Conservation (phyloP, 37 sponge, comb jelly and placozoan genomes). For the Lycopodina hypogea region DNA sequence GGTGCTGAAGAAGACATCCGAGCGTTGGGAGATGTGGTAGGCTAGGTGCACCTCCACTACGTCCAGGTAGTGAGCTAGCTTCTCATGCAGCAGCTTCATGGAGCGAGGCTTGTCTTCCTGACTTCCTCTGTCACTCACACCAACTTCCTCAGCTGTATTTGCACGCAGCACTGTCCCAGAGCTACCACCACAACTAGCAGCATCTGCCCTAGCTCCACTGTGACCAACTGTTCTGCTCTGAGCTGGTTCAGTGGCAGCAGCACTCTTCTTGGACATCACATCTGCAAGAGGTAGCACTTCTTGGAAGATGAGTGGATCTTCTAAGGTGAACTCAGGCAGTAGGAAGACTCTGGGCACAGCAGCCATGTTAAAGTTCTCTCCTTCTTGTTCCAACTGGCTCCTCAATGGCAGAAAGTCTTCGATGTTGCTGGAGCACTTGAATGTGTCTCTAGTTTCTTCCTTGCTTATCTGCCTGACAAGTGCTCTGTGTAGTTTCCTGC, state of each 20-base stretch:
- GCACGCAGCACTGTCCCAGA: background rate
- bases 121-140: background rate
- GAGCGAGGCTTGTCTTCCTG: constrained; percentile 20
- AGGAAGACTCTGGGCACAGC: constrained; percentile 72
- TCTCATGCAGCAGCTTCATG: constrained; percentile 76
- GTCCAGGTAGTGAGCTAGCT: constrained; percentile 94
- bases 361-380: constrained; percentile 52
- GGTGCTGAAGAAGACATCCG: constrained; percentile 91
- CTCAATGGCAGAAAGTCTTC: constrained; percentile 29
- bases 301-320: constrained; percentile 75
- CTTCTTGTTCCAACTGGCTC: constrained; percentile 49
- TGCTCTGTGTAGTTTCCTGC: constrained; percentile 48
- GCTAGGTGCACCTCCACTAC: constrained; percentile 90
- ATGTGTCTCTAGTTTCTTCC: background rate
- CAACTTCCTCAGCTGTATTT: background rate
- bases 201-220: background rate
- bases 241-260: background rate
- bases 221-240: background rate
- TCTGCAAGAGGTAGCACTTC: constrained; percentile 65
- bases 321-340: constrained; percentile 63
- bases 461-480: constrained; percentile 34
- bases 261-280: constrained; percentile 10
- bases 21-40: constrained; percentile 79
- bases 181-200: background rate
- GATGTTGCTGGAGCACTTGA: background rate